A percentile compares a stretch with the other conserved stretches of the same genome.
These are phyloP conservation scores for Brachionus manjavacas DNA, from an alignment of 1,140 invertebrate species.

Conservation along the genomic window DNA sequence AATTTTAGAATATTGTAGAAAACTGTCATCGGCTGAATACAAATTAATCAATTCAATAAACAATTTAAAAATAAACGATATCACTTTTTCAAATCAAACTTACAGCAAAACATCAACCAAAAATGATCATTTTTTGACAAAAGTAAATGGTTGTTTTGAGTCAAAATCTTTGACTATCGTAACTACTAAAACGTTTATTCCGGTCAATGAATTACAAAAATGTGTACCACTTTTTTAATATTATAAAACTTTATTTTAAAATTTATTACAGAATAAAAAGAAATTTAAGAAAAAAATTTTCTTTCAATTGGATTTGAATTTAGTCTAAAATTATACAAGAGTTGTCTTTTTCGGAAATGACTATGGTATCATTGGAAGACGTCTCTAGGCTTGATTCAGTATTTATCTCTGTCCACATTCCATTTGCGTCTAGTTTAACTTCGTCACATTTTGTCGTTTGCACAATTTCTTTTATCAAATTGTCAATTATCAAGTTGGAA, in stretches of 20 bases:
- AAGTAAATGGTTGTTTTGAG: background rate
- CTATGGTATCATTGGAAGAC: background rate
- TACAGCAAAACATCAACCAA: background rate
- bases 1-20: background rate
- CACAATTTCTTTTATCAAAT: conserved; percentile 57
- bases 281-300: background rate
- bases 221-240: background rate
- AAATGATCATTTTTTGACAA: background rate
- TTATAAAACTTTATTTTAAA: background rate
- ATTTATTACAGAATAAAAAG: background rate
- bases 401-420: background rate
- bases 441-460: background rate
- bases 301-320: background rate
- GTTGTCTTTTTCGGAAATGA: background rate
- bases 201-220: background rate
- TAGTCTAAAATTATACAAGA: conserved; percentile 24
- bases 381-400: background rate
- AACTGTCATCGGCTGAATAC: background rate
- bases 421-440: background rate
- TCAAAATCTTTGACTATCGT: background rate
- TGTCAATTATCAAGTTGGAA: conserved; percentile 83
- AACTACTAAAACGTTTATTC: background rate
- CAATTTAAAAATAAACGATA: background rate
- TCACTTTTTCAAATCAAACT: background rate
- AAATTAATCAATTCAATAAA: background rate